Percentiles rank a stretch among this genome's conserved stretches.
phyloP scores from a whole-genome alignment of 2,888 invertebrate genomes.

The Baccha elongata region DNA sequence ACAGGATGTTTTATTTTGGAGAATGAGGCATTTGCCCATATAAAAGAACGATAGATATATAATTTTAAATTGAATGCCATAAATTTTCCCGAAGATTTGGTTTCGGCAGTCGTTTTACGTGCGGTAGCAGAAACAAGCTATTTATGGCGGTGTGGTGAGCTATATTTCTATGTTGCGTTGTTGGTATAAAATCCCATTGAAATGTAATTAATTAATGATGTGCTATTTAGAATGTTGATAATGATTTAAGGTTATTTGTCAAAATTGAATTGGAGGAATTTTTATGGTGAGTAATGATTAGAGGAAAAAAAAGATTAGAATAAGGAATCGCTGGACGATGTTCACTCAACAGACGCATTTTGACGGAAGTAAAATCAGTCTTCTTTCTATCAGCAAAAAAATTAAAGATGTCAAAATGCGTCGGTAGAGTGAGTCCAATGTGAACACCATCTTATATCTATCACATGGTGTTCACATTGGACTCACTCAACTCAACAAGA shows the following conservation, averaged over 20 bases:
- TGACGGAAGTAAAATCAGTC: too few relatives aligned
- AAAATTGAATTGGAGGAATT: constrained; percentile 31
- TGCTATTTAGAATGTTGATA: constrained; percentile 32
- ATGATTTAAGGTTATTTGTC: constrained; percentile 58
- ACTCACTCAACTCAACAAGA: too few relatives aligned
- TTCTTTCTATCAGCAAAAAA: too few relatives aligned
- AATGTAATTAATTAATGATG: constrained; percentile 62
- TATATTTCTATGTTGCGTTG: constrained; percentile 14
- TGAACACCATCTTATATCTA: too few relatives aligned
- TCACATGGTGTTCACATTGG: too few relatives aligned
- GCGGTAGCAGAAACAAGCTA: constrained; percentile 64
- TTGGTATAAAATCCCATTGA: constrained; percentile 25
- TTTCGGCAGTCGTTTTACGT: constrained; percentile 36
- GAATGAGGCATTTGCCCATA: constrained; percentile 24
- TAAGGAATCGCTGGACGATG: too few relatives aligned
- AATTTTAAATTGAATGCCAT: constrained; percentile 72
- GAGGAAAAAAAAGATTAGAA: too few relatives aligned
- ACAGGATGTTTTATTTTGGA: constrained; percentile 29
- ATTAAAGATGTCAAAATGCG: too few relatives aligned
- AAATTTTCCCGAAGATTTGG: constrained; percentile 59
- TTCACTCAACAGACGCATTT: too few relatives aligned
- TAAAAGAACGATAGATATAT: constrained; percentile 70
- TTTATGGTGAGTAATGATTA: too few relatives aligned
- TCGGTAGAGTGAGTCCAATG: too few relatives aligned
- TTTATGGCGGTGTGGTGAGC: constrained; percentile 40